Evolutionary conservation across 2,888 invertebrate genomes (phyloP).

Genomic region (Lomographa bimaculata): DNA sequence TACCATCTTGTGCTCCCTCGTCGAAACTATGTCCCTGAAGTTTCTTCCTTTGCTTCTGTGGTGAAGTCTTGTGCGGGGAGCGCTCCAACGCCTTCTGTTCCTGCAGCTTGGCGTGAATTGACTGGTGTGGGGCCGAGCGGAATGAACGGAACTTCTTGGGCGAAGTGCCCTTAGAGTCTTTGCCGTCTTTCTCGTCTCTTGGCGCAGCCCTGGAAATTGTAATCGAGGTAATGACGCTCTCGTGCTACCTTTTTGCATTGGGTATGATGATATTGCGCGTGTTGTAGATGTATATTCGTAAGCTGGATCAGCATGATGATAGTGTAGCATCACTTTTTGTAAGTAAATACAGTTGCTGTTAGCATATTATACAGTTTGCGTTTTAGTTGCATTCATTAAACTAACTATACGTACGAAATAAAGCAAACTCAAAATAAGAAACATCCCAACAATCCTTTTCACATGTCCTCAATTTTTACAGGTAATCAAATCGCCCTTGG

Average conservation of each 20-base stretch:
- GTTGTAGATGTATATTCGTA: too few relatives aligned
- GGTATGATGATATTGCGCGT: too few relatives aligned
- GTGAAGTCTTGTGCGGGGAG: constrained; percentile 84
- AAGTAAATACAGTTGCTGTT: too few relatives aligned
- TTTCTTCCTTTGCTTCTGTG: constrained; percentile 83
- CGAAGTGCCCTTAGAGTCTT: constrained; percentile 89
- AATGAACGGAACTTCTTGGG: constrained; percentile 86
- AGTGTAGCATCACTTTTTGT: too few relatives aligned
- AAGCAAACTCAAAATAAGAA: constrained; percentile 15
- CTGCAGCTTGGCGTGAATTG: constrained; percentile 82
- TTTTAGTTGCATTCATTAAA: too few relatives aligned
- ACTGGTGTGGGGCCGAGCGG: constrained; percentile 83
- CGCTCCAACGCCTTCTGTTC: constrained; percentile 85
- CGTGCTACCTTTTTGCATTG: too few relatives aligned
- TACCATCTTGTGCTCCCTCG: constrained; percentile 78
- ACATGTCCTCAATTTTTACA: too few relatives aligned
- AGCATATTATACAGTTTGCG: too few relatives aligned
- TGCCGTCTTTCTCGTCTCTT: constrained; percentile 93
- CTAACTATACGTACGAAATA: too few relatives aligned
- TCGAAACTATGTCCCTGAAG: constrained; percentile 77
- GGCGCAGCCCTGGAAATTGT: constrained; percentile 86
- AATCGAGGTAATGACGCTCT: neutral
- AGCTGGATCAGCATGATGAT: too few relatives aligned
- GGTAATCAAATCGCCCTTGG: too few relatives aligned
- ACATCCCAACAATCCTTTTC: constrained; percentile 21